These are phyloP conservation scores for Sinocyclocheilus grahami DNA, from an alignment of 2,113 vertebrate species.

Conservation along the genomic window DNA sequence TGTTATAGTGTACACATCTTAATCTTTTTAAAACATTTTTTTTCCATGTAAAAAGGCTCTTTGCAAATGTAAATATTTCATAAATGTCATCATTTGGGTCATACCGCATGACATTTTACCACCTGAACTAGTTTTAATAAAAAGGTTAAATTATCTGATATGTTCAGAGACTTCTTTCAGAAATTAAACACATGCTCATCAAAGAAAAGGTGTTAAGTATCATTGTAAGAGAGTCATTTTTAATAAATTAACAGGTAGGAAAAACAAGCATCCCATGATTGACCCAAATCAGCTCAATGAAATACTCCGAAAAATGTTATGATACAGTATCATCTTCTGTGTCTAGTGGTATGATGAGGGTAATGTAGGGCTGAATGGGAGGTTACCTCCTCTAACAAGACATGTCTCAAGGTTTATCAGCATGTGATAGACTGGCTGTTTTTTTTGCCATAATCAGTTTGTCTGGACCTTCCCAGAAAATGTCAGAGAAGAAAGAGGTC, in stretches of 20 bases:
- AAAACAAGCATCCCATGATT: not conserved
- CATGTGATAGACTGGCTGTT: conserved; percentile 69
- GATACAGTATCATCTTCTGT: not conserved
- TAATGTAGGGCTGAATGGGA: not conserved
- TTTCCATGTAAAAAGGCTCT: too few species aligned
- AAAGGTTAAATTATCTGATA: not conserved
- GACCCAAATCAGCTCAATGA: not conserved
- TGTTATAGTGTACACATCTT: not conserved
- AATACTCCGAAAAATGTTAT: not conserved
- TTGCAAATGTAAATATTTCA: not conserved
- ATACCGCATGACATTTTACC: not conserved
- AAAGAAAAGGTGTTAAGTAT: not conserved
- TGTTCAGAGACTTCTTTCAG: not conserved
- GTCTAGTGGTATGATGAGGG: not conserved
- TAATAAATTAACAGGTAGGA: not conserved
- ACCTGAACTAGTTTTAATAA: not conserved
- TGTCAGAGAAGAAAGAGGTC: conserved; percentile 66
- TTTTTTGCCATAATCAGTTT: conserved; percentile 67
- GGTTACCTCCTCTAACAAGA: conserved; percentile 48
- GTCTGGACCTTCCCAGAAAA: conserved; percentile 64
- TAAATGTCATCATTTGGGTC: not conserved
- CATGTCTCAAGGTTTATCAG: conserved; percentile 52
- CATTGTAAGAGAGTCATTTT: not conserved
- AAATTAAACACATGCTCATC: not conserved
- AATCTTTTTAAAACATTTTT: not conserved